Evolutionary conservation across 2,113 vertebrate genomes (phyloP).

Genomic region (Corydoras sp.): DNA sequence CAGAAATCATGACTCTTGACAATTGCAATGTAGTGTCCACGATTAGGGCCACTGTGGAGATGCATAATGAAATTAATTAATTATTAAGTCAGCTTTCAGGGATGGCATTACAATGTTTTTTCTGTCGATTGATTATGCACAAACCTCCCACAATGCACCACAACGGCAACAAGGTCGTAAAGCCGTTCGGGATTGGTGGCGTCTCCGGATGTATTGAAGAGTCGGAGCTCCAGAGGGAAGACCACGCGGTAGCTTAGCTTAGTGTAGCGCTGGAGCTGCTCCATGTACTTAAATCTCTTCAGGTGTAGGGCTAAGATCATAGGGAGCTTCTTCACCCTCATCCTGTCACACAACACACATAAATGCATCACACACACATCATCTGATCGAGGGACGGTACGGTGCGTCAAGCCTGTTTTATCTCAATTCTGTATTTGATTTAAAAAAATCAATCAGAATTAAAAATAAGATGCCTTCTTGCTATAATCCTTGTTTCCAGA

Average conservation of each 20-base stretch:
- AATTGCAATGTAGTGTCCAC: conserved; percentile 95
- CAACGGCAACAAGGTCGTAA: conserved; percentile 90
- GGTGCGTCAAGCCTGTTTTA: too few species aligned
- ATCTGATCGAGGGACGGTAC: too few species aligned
- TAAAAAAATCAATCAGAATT: too few species aligned
- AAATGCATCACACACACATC: background rate
- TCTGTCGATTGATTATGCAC: conserved; percentile 20
- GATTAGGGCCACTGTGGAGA: conserved; percentile 80
- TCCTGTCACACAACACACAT: conserved; percentile 54
- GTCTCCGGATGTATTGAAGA: conserved; percentile 95
- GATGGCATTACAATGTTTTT: too few species aligned
- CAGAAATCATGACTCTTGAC: conserved; percentile 98
- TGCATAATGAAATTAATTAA: too few species aligned
- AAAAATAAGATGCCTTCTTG: too few species aligned
- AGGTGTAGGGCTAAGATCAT: conserved; percentile 96
- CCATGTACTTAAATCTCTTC: conserved; percentile 97
- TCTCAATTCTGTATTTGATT: too few species aligned
- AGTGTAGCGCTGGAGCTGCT: conserved; percentile 91
- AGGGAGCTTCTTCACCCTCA: conserved; percentile 93
- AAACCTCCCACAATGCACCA: conserved; percentile 93
- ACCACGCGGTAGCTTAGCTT: conserved; percentile 94
- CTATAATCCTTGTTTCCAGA: too few species aligned
- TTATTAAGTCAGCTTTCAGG: too few species aligned
- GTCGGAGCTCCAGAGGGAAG: conserved; percentile 90
- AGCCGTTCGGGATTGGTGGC: conserved; percentile 91